phyloP scores from a whole-genome alignment of 2,888 invertebrate species.

The Thalpophila matura region DNA sequence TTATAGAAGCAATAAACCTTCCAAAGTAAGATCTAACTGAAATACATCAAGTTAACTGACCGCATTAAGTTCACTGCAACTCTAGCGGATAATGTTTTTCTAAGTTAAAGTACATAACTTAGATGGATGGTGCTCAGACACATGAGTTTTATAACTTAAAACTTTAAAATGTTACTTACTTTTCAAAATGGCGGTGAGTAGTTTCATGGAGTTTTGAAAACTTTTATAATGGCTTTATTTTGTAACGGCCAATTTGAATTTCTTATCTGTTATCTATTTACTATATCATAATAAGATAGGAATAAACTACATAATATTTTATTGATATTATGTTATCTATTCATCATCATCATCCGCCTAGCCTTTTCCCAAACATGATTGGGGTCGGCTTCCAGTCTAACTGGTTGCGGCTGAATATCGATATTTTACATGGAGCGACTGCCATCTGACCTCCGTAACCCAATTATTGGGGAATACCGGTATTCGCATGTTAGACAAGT shows the following conservation, averaged over 20 bases:
- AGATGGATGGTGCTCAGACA: conserved; percentile 80
- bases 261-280: too few species aligned
- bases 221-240: conserved; percentile 26
- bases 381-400: too few species aligned
- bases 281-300: too few species aligned
- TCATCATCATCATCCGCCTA: too few species aligned
- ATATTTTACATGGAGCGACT: too few species aligned
- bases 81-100: conserved; percentile 71
- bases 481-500: too few species aligned
- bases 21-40: conserved; percentile 74
- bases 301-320: too few species aligned
- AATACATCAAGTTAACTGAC: conserved; percentile 80
- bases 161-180: conserved; percentile 53
- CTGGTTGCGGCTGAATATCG: too few species aligned
- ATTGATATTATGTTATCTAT: too few species aligned
- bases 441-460: too few species aligned
- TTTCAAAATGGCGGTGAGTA: conserved; percentile 51
- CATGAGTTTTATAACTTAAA: conserved; percentile 68
- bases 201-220: conserved; percentile 15
- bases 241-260: conserved; percentile 1
- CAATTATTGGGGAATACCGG: too few species aligned
- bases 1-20: conserved; percentile 68
- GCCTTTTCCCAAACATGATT: too few species aligned
- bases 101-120: conserved; percentile 80
- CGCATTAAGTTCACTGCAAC: conserved; percentile 74